These are phyloP conservation scores for Phortica okadai DNA, from an alignment of 2,888 invertebrate genomes.

Conservation along the genomic window DNA sequence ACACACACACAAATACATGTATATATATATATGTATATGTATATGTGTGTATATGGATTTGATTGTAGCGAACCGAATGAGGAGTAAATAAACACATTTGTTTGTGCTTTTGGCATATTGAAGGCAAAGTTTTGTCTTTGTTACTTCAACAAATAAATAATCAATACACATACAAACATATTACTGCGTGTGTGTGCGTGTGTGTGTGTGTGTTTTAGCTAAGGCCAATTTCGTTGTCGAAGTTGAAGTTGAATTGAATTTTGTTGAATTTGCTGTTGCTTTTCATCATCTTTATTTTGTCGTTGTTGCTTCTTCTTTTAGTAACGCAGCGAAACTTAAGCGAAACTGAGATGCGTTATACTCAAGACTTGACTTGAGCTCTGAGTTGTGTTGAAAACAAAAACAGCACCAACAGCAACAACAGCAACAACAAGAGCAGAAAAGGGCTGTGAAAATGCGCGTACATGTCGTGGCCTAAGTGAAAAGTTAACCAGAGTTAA, in stretches of 20 bases:
- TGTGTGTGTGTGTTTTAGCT: not conserved
- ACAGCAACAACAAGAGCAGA: not conserved
- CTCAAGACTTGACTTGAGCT: not conserved
- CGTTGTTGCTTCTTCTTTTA: not conserved
- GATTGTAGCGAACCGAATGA: not conserved
- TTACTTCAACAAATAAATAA: constrained; percentile 21
- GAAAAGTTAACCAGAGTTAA: constrained; percentile 23
- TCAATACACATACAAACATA: constrained; percentile 19
- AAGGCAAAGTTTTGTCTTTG: constrained; percentile 20
- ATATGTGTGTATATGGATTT: not conserved
- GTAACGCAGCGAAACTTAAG: not conserved
- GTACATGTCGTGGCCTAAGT: constrained; percentile 17
- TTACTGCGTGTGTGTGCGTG: not conserved
- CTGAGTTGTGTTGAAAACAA: not conserved
- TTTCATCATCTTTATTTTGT: not conserved
- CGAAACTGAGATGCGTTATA: not conserved
- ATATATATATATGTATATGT: not conserved
- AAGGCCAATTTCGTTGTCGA: not conserved
- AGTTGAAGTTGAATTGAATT: not conserved
- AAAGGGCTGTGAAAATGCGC: constrained; percentile 13
- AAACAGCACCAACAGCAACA: not conserved
- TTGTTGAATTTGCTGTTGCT: not conserved
- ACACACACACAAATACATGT: not conserved
- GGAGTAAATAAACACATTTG: not conserved
- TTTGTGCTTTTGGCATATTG: not conserved